Evolutionary conservation across 2,888 invertebrate genomes (phyloP).

Genomic region (Stenoptilia bipunctidactyla): DNA sequence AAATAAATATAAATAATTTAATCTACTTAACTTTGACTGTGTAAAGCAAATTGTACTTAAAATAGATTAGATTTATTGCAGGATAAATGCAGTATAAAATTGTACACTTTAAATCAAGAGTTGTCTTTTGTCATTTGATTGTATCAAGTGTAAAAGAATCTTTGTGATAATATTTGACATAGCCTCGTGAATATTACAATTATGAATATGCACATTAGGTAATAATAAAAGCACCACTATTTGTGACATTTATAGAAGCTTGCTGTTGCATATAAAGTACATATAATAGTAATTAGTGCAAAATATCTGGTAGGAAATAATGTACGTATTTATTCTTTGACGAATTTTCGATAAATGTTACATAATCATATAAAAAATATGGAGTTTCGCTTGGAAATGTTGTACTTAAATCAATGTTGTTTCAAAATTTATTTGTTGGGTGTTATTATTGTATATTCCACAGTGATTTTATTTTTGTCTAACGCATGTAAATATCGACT

Average conservation of each 20-base stretch:
- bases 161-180: background rate
- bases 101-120: too few species aligned
- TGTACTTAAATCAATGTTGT: slow-evolving; percentile 55
- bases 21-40: too few species aligned
- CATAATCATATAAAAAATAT: slow-evolving; percentile 19
- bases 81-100: too few species aligned
- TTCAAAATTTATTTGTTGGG: slow-evolving; percentile 47
- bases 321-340: slow-evolving; percentile 25
- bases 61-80: too few species aligned
- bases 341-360: slow-evolving; percentile 37
- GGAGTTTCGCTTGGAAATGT: slow-evolving; percentile 27
- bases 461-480: slow-evolving; percentile 48
- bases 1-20: too few species aligned
- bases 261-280: slow-evolving; percentile 19
- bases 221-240: slow-evolving; percentile 7
- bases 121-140: too few species aligned
- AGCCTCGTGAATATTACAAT: too few species aligned
- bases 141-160: too few species aligned
- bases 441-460: slow-evolving; percentile 56
- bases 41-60: too few species aligned
- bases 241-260: slow-evolving; percentile 17
- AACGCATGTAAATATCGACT: slow-evolving; percentile 61
- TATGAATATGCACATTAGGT: background rate
- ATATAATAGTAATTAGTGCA: slow-evolving; percentile 6
- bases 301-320: background rate